Evolutionary conservation across 2,888 invertebrate species (phyloP).

Genomic region (Scaptomyza caliginosa): DNA sequence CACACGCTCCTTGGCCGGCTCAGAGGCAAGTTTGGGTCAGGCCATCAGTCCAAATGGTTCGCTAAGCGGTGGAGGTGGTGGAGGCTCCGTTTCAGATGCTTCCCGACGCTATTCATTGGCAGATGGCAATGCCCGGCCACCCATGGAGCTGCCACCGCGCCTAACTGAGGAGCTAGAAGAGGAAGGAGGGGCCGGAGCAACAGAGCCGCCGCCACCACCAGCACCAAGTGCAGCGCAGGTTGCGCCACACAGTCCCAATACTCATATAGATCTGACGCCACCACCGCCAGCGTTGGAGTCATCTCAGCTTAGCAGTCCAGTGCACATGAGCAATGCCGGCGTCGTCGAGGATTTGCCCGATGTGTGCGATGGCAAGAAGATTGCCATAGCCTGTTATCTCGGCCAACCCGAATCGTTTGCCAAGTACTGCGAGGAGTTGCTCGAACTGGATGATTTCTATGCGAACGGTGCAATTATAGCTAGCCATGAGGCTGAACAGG

Average conservation of each 20-base stretch:
- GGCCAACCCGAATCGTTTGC: constrained; percentile 92
- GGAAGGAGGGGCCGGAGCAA: constrained; percentile 81
- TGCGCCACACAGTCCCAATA: constrained; percentile 81
- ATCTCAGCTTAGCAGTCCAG: constrained; percentile 76
- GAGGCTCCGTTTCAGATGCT: constrained; percentile 79
- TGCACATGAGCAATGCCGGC: constrained; percentile 83
- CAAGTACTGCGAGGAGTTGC: constrained; percentile 88
- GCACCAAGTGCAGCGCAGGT: constrained; percentile 55
- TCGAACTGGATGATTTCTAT: constrained; percentile 87
- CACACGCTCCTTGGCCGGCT: constrained; percentile 87
- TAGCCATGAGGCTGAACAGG: constrained; percentile 82
- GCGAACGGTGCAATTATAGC: constrained; percentile 85
- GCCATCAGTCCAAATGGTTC: constrained; percentile 84
- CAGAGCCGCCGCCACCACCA: constrained; percentile 83
- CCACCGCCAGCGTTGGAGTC: constrained; percentile 83
- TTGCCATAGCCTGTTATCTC: constrained; percentile 93
- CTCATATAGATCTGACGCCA: constrained; percentile 84
- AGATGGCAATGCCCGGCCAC: constrained; percentile 84
- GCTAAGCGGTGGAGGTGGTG: constrained; percentile 80
- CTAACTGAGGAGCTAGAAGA: constrained; percentile 83
- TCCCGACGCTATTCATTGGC: constrained; percentile 87
- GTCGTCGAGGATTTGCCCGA: constrained; percentile 87
- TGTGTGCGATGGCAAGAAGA: constrained; percentile 93
- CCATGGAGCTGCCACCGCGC: constrained; percentile 84
- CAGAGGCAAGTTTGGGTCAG: constrained; percentile 86